These are phyloP conservation scores for Neria commutata DNA, from an alignment of 2,888 invertebrate genomes.

Conservation along the genomic window DNA sequence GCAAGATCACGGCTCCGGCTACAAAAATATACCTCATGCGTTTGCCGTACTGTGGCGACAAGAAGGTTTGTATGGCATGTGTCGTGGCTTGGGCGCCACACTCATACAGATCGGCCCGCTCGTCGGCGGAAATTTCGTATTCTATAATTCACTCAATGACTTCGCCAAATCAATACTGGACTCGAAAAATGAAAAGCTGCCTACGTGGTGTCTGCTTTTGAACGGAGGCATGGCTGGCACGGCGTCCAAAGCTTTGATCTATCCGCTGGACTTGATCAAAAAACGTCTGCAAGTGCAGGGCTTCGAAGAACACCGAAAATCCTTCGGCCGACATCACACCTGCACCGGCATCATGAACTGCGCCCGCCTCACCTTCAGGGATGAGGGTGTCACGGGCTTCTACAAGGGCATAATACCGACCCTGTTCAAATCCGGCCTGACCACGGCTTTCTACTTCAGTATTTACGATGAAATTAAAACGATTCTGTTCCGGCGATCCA, in stretches of 20 bases:
- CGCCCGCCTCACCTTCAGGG: slow-evolving; percentile 66
- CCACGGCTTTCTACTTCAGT: slow-evolving; percentile 85
- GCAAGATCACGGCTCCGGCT: slow-evolving; percentile 64
- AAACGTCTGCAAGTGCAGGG: slow-evolving; percentile 89
- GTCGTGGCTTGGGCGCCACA: slow-evolving; percentile 82
- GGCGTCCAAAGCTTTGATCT: slow-evolving; percentile 77
- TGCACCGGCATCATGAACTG: slow-evolving; percentile 74
- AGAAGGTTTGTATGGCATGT: slow-evolving; percentile 74
- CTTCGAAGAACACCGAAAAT: slow-evolving; percentile 68
- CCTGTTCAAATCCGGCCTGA: slow-evolving; percentile 81
- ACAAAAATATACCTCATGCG: slow-evolving; percentile 39
- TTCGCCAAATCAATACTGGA: slow-evolving; percentile 44
- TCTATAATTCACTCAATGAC: slow-evolving; percentile 77
- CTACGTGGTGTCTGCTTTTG: slow-evolving; percentile 59
- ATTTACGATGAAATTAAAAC: slow-evolving; percentile 75
- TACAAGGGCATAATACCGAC: slow-evolving; percentile 88
- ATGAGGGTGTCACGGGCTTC: slow-evolving; percentile 74
- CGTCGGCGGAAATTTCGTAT: slow-evolving; percentile 87
- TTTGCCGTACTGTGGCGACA: slow-evolving; percentile 64
- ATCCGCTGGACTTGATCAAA: slow-evolving; percentile 88
- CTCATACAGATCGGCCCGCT: slow-evolving; percentile 86
- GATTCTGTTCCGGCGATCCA: slow-evolving; percentile 9
- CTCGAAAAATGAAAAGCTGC: slow-evolving; percentile 25
- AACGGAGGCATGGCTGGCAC: slow-evolving; percentile 78
- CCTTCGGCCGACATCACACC: slow-evolving; percentile 76